These are phyloP conservation scores for Tiphia femorata DNA, from an alignment of 2,888 invertebrate genomes.

Conservation along the genomic window DNA sequence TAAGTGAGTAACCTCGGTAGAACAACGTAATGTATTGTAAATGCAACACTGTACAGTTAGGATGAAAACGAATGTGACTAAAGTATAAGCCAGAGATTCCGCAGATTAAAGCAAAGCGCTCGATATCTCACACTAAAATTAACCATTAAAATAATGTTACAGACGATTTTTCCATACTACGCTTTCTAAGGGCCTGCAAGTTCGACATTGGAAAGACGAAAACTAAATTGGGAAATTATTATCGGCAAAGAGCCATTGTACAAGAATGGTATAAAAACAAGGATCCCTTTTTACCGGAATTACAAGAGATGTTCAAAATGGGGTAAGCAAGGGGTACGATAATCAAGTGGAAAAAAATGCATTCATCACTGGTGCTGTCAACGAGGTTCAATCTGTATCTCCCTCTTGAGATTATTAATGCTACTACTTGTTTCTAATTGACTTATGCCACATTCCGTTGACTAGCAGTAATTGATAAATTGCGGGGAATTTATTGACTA, in stretches of 20 bases:
- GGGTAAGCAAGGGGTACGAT: constrained; percentile 72
- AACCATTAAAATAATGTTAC: too few species aligned
- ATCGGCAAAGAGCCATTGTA: constrained; percentile 71
- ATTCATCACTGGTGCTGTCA: not conserved
- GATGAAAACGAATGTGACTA: too few species aligned
- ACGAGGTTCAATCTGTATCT: not conserved
- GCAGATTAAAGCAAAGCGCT: too few species aligned
- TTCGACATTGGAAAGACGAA: constrained; percentile 74
- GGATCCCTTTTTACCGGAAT: constrained; percentile 72
- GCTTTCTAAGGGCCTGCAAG: constrained; percentile 76
- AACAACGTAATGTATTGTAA: too few species aligned
- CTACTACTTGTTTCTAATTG: not conserved
- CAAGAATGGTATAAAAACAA: constrained; percentile 76
- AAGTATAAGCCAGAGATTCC: too few species aligned
- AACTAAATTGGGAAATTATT: constrained; percentile 73
- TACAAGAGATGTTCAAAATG: constrained; percentile 72
- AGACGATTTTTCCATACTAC: constrained; percentile 71
- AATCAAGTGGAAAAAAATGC: not conserved
- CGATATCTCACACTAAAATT: too few species aligned
- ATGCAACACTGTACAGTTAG: too few species aligned
- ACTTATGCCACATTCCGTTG: too few species aligned
- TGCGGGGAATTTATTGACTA: too few species aligned
- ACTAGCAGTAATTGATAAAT: too few species aligned
- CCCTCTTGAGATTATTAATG: not conserved
- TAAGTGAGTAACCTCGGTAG: too few species aligned